These are phyloP conservation scores for Gasteruption jaculator DNA, from an alignment of 2,888 invertebrate genomes.

Conservation along the genomic window DNA sequence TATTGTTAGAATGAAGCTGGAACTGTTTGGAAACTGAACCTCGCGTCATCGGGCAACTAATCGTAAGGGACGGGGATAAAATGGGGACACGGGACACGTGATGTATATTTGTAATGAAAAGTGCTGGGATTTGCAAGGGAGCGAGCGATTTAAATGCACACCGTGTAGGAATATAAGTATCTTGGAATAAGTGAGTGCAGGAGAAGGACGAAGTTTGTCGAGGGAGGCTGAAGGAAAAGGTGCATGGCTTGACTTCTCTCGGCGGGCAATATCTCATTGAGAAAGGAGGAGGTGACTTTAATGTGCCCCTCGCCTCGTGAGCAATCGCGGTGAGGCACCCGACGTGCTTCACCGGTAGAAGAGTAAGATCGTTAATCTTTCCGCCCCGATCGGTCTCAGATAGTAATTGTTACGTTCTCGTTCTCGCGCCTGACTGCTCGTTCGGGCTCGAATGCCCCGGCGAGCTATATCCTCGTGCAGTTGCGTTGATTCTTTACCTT, in stretches of 20 bases:
- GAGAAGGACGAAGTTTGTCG: constrained; percentile 4
- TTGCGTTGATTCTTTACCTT: constrained; percentile 15
- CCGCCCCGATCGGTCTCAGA: constrained; percentile 50
- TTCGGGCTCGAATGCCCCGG: constrained; percentile 28
- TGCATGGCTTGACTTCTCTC: constrained; percentile 30
- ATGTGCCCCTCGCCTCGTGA: constrained; percentile 46
- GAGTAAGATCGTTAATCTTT: constrained; percentile 52
- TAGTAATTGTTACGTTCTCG: constrained; percentile 52
- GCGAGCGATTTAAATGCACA: constrained; percentile 15
- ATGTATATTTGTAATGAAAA: too few species aligned
- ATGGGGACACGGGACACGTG: too few species aligned
- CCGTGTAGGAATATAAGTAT: constrained; percentile 23
- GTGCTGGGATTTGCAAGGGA: too few species aligned
- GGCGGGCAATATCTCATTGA: constrained; percentile 50
- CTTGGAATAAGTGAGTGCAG: constrained; percentile 6
- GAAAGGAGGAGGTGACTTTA: constrained; percentile 50
- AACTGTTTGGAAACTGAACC: too few species aligned
- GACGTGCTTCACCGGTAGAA: constrained; percentile 43
- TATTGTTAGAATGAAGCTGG: too few species aligned
- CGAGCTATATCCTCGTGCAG: constrained; percentile 16
- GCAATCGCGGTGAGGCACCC: constrained; percentile 43
- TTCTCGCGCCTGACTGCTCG: constrained; percentile 44
- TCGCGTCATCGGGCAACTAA: too few species aligned
- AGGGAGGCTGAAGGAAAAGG: too few species aligned
- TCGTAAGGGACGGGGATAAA: too few species aligned